Percentiles rank a stretch among this genome's conserved stretches.
These are phyloP conservation scores for Phyllostomus hastatus DNA, from an alignment of 2,113 vertebrate genomes.

Conservation along the genomic window DNA sequence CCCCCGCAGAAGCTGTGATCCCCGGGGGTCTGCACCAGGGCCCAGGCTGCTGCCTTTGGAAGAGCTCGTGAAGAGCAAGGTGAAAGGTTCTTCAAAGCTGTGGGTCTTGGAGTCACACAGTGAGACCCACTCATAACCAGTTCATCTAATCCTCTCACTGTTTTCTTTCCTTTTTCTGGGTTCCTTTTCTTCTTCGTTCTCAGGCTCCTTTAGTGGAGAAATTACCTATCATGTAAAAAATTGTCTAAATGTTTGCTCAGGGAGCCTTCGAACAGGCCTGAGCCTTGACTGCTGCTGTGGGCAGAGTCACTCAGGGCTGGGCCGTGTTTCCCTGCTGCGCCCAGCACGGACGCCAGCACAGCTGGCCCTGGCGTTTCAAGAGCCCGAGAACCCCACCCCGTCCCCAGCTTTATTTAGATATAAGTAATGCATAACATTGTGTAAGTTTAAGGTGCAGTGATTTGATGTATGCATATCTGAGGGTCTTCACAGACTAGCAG, in stretches of 20 bases:
- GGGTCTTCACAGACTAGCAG: neutral
- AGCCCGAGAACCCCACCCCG: neutral
- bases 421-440: neutral
- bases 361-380: neutral
- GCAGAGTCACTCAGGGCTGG: neutral
- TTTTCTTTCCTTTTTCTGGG: neutral
- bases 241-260: neutral
- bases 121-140: neutral
- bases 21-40: neutral
- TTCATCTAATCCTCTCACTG: neutral
- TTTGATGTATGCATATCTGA: neutral
- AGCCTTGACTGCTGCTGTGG: neutral
- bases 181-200: neutral
- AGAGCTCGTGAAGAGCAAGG: neutral
- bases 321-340: neutral
- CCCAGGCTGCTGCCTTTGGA: neutral
- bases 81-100: neutral
- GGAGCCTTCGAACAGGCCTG: neutral
- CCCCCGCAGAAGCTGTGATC: neutral
- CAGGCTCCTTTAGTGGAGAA: neutral
- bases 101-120: neutral
- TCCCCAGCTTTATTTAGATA: neutral
- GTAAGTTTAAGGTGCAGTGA: neutral
- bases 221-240: neutral
- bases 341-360: neutral